Evolutionary conservation across 2,113 vertebrate species (phyloP), one percentile per base, ranked within the genome.

Genomic region (Siniperca chuatsi): DNA sequence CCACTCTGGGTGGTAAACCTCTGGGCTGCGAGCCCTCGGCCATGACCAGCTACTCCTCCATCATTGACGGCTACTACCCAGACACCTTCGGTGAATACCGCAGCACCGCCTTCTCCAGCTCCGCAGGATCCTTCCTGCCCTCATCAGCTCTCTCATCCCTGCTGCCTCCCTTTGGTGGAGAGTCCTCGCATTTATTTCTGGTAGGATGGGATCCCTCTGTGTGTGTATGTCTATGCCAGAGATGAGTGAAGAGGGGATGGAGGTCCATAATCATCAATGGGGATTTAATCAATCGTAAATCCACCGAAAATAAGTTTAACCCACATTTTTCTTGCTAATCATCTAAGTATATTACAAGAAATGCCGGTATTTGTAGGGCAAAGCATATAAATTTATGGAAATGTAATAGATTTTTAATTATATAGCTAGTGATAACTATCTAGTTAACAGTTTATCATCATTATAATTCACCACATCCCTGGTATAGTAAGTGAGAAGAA

Each of bases 51-150:
- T 98, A 96, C 91, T 82, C 96, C 0, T 92, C 96, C 0, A 93
- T 97, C 15, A 96, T 97, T 35, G 98, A 99, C 73, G 92, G 96
- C n/a, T 97, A 96, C 81, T 95, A 97, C 87, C 75, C 94, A 0
- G 98, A 99, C 79, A 95, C 96, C 21, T 96, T 96, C 0, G 96
- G 95, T 7, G 98, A 99, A 50, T 97, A 96, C 83, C 96, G 95
- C 1, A 88, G 94, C 8, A 33, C 96, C 0, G 78, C 96, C 6
- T 95, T 97, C 69, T 66, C 96, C 11, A 86, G 95, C 37, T 92
- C 83, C 1, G 69, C 93, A 4, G 82, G 96, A 15, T 93, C 97
- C 86, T 95, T 98, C 85, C 92, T 96, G 66, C 86, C 96, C 8
- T 85, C 97, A 0, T 78, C 97, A 0, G 95, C 97, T 66, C 90